Evolutionary conservation across 2,113 vertebrate genomes (phyloP).

Genomic region (Hemiprocne comata): DNA sequence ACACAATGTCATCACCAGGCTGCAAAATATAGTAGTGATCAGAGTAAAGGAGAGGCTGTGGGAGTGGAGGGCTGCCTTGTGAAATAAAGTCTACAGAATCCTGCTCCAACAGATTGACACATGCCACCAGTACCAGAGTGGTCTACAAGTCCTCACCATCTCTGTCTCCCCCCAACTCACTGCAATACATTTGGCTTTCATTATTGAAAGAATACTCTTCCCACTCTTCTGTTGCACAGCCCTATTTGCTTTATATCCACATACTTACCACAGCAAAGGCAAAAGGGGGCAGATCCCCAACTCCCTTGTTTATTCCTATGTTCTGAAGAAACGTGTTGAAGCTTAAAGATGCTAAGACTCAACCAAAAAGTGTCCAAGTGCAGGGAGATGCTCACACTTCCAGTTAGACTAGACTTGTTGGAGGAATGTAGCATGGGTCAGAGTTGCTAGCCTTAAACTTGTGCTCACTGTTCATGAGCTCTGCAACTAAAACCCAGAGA

Average conservation of each 20-base stretch:
- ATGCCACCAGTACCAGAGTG: neutral
- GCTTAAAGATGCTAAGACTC: neutral
- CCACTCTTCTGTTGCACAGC: neutral
- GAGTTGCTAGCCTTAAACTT: neutral
- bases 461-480: neutral
- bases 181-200: neutral
- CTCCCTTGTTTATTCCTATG: neutral
- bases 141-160: neutral
- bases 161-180: rapidly evolving
- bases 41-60: neutral
- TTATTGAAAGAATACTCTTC: neutral
- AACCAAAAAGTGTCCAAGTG: neutral
- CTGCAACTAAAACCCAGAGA: neutral
- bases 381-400: neutral
- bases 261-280: neutral
- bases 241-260: neutral
- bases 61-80: neutral
- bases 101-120: neutral
- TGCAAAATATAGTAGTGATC: slow-evolving; percentile 56
- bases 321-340: neutral
- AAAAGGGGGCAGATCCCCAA: neutral
- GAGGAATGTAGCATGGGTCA: neutral
- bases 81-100: neutral
- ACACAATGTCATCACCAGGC: slow-evolving; percentile 90
- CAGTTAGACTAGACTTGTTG: neutral